Evolutionary conservation across 2,888 invertebrate species (phyloP).

Genomic region (Nemapogon koenigi): DNA sequence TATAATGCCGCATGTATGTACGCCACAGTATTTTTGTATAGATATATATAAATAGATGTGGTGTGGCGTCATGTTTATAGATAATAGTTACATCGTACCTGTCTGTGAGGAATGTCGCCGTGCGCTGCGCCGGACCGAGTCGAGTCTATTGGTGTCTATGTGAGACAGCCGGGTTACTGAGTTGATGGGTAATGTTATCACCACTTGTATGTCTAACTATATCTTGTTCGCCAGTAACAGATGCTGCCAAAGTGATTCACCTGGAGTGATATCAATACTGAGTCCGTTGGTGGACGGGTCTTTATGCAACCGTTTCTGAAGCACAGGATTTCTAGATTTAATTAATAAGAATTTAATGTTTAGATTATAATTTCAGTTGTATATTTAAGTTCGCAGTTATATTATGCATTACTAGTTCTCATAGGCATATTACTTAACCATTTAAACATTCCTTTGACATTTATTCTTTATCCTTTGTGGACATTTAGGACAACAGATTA

Average conservation of each 20-base stretch:
- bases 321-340: conserved; percentile 54
- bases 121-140: too few relatives aligned
- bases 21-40: too few relatives aligned
- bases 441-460: conserved; percentile 54
- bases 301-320: conserved; percentile 49
- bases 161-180: conserved; percentile 40
- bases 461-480: too few relatives aligned
- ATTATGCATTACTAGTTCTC: conserved; percentile 53
- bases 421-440: conserved; percentile 64
- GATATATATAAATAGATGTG: too few relatives aligned
- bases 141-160: conserved; percentile 49
- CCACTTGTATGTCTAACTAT: too few relatives aligned
- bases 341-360: conserved; percentile 43
- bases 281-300: conserved; percentile 62
- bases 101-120: too few relatives aligned
- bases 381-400: conserved; percentile 63
- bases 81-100: too few relatives aligned
- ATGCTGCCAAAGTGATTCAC: conserved; percentile 63
- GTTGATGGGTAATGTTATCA: conserved; percentile 32
- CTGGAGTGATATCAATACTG: conserved; percentile 50
- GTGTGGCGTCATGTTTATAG: too few relatives aligned
- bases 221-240: conserved; percentile 38
- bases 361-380: conserved; percentile 61
- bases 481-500: too few relatives aligned
- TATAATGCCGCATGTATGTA: too few relatives aligned